Evolutionary conservation across 2,888 invertebrate genomes (phyloP).

Genomic region (Cerceris rybyensis): DNA sequence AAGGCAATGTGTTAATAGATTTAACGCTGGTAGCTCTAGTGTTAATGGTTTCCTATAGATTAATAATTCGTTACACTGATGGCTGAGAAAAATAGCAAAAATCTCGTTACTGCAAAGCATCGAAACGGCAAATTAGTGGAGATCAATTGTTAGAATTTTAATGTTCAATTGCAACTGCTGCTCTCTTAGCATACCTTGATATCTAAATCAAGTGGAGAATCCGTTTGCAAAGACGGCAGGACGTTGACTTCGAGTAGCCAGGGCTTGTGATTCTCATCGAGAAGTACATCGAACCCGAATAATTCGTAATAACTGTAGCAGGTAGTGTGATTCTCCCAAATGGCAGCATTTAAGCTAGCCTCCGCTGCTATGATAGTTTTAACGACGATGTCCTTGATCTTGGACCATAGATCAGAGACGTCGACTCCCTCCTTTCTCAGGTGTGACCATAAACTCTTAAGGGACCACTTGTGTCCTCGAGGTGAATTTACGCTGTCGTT

Average conservation of each 20-base stretch:
- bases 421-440: constrained; percentile 88
- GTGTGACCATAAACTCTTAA: constrained; percentile 85
- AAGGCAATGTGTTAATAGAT: too few species aligned
- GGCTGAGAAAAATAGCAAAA: too few species aligned
- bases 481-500: constrained; percentile 95
- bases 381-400: constrained; percentile 92
- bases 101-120: neutral
- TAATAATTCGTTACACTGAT: too few species aligned
- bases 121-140: neutral
- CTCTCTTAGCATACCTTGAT: constrained; percentile 33
- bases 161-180: neutral
- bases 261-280: constrained; percentile 39
- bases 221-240: constrained; percentile 45
- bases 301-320: constrained; percentile 44
- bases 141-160: neutral
- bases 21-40: too few species aligned
- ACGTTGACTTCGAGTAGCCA: constrained; percentile 50
- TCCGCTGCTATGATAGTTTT: constrained; percentile 94
- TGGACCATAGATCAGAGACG: constrained; percentile 89
- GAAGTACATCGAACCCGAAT: constrained; percentile 48
- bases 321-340: constrained; percentile 19
- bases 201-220: constrained; percentile 33
- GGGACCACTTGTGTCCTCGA: constrained; percentile 94
- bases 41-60: too few species aligned
- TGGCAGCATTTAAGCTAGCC: constrained; percentile 26